phyloP scores from a whole-genome alignment of 2,113 vertebrate genomes.

The Misgurnus anguillicaudatus region DNA sequence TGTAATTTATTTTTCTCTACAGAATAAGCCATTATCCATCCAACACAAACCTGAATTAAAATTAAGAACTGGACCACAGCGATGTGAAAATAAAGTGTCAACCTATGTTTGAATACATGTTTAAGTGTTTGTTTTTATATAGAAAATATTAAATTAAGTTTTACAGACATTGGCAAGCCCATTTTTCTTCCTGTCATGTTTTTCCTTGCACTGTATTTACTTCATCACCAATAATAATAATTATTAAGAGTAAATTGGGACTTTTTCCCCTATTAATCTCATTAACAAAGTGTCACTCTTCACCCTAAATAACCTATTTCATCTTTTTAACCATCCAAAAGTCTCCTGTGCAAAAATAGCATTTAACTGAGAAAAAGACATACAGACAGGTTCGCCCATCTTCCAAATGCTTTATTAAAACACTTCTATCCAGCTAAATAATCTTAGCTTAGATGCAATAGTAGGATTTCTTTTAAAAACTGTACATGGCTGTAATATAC shows the following conservation, averaged over 20 bases:
- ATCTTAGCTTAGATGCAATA: constrained; percentile 75
- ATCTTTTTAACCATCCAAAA: neutral
- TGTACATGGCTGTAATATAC: constrained; percentile 83
- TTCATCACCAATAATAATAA: too few relatives aligned
- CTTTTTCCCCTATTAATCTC: too few relatives aligned
- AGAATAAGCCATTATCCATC: constrained; percentile 58
- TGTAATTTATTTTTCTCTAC: constrained; percentile 34
- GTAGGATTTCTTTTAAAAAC: constrained; percentile 77
- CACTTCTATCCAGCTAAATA: constrained; percentile 76
- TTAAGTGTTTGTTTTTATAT: too few relatives aligned
- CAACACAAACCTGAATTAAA: neutral
- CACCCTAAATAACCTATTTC: neutral
- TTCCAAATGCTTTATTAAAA: constrained; percentile 77
- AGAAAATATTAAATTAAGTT: too few relatives aligned
- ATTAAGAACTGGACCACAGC: neutral
- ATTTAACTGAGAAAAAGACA: neutral
- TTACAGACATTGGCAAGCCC: too few relatives aligned
- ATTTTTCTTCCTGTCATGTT: neutral
- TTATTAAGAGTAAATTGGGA: too few relatives aligned
- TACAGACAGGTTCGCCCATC: constrained; percentile 64
- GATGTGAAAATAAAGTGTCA: neutral
- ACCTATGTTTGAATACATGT: too few relatives aligned
- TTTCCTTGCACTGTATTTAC: neutral
- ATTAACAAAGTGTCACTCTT: too few relatives aligned
- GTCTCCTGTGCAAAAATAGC: too few relatives aligned